These are phyloP conservation scores for Uria lomvia DNA, from an alignment of 2,113 vertebrate species.

Conservation along the genomic window DNA sequence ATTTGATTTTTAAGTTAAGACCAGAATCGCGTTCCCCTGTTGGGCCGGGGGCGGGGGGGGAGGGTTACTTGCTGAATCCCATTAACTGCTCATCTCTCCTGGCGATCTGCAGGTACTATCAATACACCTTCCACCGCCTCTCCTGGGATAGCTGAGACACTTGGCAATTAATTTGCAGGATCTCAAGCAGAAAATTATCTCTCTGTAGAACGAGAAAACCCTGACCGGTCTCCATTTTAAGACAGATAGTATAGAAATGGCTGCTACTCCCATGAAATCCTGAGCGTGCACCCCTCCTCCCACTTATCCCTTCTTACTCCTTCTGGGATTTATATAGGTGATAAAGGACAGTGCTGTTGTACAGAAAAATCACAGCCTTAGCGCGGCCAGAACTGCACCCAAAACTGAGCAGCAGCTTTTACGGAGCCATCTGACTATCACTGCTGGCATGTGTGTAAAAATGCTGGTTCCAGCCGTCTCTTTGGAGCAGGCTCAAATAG, in stretches of 20 bases:
- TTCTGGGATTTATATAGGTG: background rate
- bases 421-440: background rate
- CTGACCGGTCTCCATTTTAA: slow-evolving; percentile 34
- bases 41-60: fast-evolving
- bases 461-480: background rate
- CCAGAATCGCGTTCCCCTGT: background rate
- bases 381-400: background rate
- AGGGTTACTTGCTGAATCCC: slow-evolving; percentile 34
- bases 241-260: slow-evolving; percentile 8
- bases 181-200: slow-evolving; percentile 64
- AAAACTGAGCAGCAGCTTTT: background rate
- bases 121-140: slow-evolving; percentile 25
- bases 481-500: background rate
- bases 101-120: slow-evolving; percentile 42
- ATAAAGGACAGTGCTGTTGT: background rate
- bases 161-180: slow-evolving; percentile 62
- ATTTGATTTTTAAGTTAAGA: slow-evolving; percentile 25
- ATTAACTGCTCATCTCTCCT: slow-evolving; percentile 31
- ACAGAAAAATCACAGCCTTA: background rate
- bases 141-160: slow-evolving; percentile 57
- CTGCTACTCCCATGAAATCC: background rate
- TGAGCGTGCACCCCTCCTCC: background rate
- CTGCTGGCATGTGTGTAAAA: background rate
- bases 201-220: background rate
- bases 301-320: background rate